Conservation (phyloP, 2,797 vertebrate genomes). For the Argya squamiceps region DNA sequence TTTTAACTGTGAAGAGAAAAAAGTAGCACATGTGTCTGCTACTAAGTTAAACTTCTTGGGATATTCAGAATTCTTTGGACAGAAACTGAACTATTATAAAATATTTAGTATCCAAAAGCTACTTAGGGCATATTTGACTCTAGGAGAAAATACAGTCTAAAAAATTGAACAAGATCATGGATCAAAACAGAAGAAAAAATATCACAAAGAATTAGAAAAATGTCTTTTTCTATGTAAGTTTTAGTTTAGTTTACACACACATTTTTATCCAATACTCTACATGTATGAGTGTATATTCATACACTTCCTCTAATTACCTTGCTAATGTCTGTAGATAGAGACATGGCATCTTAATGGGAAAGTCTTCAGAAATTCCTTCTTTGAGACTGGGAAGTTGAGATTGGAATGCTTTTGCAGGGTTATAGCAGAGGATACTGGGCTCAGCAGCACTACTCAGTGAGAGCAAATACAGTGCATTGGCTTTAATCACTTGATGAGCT, state of each 20-base stretch:
- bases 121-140: background rate
- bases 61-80: background rate
- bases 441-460: conserved; percentile 97
- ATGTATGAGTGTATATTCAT: background rate
- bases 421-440: conserved; percentile 93
- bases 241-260: background rate
- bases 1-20: background rate
- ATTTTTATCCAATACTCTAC: background rate
- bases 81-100: background rate
- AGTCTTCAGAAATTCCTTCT: conserved; percentile 94
- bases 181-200: background rate
- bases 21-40: background rate
- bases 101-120: background rate
- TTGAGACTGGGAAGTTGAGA: conserved; percentile 95
- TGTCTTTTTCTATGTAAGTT: background rate
- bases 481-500: conserved; percentile 98
- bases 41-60: background rate
- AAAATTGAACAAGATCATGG: background rate
- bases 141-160: background rate
- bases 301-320: conserved; percentile 78
- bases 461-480: conserved; percentile 94
- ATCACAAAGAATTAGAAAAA: background rate
- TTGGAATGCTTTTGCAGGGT: conserved; percentile 90
- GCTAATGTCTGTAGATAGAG: conserved; percentile 97
- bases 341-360: conserved; percentile 96